These are phyloP conservation scores for Hemaris fuciformis DNA, from an alignment of 2,888 invertebrate species.

Conservation along the genomic window DNA sequence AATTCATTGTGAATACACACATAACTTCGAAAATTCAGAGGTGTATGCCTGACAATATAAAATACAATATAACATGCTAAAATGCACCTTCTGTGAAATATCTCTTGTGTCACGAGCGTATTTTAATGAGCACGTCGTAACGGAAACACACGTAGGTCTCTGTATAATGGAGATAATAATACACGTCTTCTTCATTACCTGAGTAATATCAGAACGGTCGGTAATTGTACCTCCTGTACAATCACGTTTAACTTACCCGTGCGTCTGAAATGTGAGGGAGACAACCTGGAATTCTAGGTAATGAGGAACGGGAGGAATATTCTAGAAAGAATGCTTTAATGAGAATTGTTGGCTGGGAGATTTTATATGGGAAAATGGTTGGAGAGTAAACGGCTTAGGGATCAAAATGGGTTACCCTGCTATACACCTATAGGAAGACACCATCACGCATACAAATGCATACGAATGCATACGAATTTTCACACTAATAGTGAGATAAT, in stretches of 20 bases:
- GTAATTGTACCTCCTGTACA: neutral
- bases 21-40: no score
- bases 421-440: no score
- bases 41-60: no score
- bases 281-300: neutral
- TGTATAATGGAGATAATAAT: conserved; percentile 3
- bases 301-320: neutral
- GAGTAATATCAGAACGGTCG: neutral
- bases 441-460: no score
- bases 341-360: neutral
- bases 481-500: no score
- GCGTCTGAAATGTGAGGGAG: neutral
- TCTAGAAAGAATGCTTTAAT: neutral
- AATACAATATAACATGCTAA: neutral
- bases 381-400: no score
- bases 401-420: no score
- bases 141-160: conserved; percentile 1
- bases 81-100: neutral
- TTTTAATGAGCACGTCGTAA: neutral
- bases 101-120: neutral
- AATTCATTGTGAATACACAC: no score
- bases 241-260: neutral
- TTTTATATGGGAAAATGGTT: neutral
- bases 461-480: no score
- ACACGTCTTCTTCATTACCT: conserved; percentile 7